Evolutionary conservation across 2,888 invertebrate genomes (phyloP).

Genomic region (Synanthedon formicaeformis): DNA sequence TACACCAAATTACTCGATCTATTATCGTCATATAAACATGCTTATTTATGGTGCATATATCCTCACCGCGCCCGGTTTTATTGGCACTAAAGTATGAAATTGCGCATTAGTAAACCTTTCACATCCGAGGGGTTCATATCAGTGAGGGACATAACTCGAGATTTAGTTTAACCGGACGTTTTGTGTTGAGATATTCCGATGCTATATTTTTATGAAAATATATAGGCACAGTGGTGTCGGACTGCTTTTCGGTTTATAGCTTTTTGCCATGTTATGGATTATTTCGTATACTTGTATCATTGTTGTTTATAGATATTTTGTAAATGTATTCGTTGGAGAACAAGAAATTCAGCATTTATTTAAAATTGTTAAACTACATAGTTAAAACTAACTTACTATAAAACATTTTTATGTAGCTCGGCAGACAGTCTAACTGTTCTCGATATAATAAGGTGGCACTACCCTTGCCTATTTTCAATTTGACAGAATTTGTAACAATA

Average conservation of each 20-base stretch:
- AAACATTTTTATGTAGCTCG: too few relatives aligned
- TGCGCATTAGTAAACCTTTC: constrained; percentile 60
- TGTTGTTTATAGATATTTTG: too few relatives aligned
- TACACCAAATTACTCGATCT: constrained; percentile 59
- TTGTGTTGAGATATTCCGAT: constrained; percentile 26
- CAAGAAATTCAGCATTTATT: too few relatives aligned
- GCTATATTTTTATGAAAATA: constrained; percentile 48
- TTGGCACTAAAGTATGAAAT: constrained; percentile 62
- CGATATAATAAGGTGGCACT: too few relatives aligned
- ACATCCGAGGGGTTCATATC: constrained; percentile 47
- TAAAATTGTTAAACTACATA: too few relatives aligned
- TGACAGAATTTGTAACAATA: too few relatives aligned
- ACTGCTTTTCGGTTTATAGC: constrained; percentile 40
- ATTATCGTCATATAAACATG: constrained; percentile 51
- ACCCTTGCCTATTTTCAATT: too few relatives aligned
- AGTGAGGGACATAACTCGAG: constrained; percentile 44
- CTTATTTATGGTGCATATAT: constrained; percentile 51
- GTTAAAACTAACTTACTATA: too few relatives aligned
- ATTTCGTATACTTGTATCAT: too few relatives aligned
- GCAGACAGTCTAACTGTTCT: too few relatives aligned
- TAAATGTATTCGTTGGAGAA: too few relatives aligned
- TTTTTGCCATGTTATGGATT: constrained; percentile 43
- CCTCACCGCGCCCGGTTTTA: constrained; percentile 46
- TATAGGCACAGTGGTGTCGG: constrained; percentile 32
- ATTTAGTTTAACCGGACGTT: constrained; percentile 53